Base-by-base conservation (phyloP, 2,113 vertebrate species). In the Entosphenus tridentatus region DNA sequence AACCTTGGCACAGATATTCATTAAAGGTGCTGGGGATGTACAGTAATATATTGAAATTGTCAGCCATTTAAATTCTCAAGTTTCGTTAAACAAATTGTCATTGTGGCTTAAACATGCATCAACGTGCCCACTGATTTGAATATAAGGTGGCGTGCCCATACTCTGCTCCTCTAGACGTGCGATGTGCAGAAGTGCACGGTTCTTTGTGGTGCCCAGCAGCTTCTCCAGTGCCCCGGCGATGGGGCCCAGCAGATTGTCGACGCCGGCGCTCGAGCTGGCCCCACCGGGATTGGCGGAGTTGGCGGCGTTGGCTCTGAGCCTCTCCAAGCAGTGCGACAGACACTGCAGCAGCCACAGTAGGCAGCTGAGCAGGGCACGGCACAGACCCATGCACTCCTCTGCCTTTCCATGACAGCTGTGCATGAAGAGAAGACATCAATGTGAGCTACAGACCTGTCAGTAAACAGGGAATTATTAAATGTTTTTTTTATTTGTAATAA, bases 321-420 rank as follows among this genome's bases (percentile, higher is more conserved):
- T 81, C 74, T 96, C 87, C 0, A 84, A 78, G 54, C 86, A 96
- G 77, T 82, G 87, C 11, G 82, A 72, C 0, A 88, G 86, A 3
- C 89, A 91, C 74, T 87, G 87, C 74, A 96, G 82, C 72, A 96
- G 81, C 93, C 93, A 98, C 73, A 83, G 83, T 67, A 88, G 80
- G 72, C 85, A 81, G 18, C 82, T 85, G 68, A 91, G 81, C 73
- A 96, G 80, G 0, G 93, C 85, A 18, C 90, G 85, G 75, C 92
- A 96, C 59, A 96, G 82, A 10, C 86, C 87, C 0, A 98, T 86
- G 77, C 93, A 98, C 76, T 96, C 92, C 78, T 98, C 93, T 0
- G 87, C 88, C 77, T 96, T 96, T 70, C 93, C 90, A 0, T 96
- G 83, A 76, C 92, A 96, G 81, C 92, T 96, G 73, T 65, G n/a